phyloP scores from a whole-genome alignment of 2,797 vertebrate species.

The Florisuga fusca region DNA sequence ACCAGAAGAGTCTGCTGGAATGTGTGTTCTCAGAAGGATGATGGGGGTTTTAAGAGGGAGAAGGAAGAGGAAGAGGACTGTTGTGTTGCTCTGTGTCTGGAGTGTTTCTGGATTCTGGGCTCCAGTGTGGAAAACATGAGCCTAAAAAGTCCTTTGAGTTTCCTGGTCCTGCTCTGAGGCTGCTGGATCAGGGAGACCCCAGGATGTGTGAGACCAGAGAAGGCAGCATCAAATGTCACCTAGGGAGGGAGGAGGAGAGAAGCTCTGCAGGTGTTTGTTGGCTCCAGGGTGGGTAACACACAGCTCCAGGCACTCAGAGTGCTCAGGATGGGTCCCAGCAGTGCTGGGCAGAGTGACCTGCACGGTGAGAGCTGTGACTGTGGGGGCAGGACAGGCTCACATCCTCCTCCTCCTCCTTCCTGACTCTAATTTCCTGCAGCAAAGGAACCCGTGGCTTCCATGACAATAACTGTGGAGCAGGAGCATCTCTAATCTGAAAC shows the following conservation, averaged over 20 bases:
- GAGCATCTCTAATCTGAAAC: neutral
- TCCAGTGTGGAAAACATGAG: accelerated
- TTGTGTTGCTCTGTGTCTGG: neutral
- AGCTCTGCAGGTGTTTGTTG: neutral
- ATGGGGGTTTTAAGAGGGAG: neutral
- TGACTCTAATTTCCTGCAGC: neutral
- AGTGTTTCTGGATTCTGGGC: neutral
- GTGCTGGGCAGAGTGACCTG: neutral
- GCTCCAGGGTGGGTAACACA: neutral
- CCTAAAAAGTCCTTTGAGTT: neutral
- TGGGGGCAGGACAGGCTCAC: neutral
- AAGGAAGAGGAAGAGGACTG: neutral
- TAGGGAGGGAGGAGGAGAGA: neutral
- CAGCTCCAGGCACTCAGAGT: accelerated
- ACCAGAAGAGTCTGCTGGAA: neutral
- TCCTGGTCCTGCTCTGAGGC: too few species aligned
- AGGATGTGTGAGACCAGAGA: neutral
- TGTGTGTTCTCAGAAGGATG: accelerated
- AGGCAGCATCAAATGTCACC: neutral
- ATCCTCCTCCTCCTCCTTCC: neutral
- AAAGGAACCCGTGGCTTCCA: accelerated
- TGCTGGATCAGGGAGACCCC: neutral
- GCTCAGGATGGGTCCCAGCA: accelerated
- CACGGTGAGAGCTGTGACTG: neutral
- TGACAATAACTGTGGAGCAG: neutral